Base-by-base conservation (phyloP, 2,113 vertebrate genomes). In the Chionis minor region DNA sequence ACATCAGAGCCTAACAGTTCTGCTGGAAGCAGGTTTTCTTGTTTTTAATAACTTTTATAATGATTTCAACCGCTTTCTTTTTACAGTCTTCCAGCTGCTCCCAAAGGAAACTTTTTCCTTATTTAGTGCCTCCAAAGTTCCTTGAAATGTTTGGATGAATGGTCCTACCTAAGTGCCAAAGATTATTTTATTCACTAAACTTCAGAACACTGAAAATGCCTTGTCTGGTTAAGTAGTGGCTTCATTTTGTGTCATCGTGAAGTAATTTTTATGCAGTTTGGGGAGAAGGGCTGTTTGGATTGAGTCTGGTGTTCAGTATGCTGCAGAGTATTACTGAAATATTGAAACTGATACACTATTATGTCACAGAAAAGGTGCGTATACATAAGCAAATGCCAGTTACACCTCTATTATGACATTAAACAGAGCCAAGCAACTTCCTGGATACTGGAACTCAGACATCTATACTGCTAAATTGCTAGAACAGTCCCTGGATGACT, bases 11-110 rank as follows among this genome's bases (percentile, higher is more conserved):
- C 20, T 67, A 92, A 75, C 12, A 75, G 56, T 79, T 92, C 78
- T 67, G 13, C 45, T 88, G 59, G 75, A 94, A 92, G 55, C 14
- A 44, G 28, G 8, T 72, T 95, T 63, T 66, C 73, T 78, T 96
- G 71, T 92, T 98, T 95, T 97, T 96, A 97, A 96, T 97, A 97
- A 96, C 89, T 94, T 94, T 63, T 93, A 87, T 87, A 92, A 74
- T 95, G 47, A 80, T 90, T 96, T 97, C 85, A 94, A 88, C 56
- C 5, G 13, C 65, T 90, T 97, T 95, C 71, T 89, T 95, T 94
- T 86, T 74, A 94, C 30, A 82, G 85, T 96, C 70, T 83, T 91
- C 94, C 94, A 97, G 96, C 79, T 96, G 85, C 66, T 97, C 95
- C 95, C 96, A 82, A 80, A 96, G 95, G 97, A 94, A 95, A 58